Evolutionary conservation across 2,113 vertebrate species (phyloP), one percentile per base, ranked within the genome.

Genomic region (Lampris megalopsis): DNA sequence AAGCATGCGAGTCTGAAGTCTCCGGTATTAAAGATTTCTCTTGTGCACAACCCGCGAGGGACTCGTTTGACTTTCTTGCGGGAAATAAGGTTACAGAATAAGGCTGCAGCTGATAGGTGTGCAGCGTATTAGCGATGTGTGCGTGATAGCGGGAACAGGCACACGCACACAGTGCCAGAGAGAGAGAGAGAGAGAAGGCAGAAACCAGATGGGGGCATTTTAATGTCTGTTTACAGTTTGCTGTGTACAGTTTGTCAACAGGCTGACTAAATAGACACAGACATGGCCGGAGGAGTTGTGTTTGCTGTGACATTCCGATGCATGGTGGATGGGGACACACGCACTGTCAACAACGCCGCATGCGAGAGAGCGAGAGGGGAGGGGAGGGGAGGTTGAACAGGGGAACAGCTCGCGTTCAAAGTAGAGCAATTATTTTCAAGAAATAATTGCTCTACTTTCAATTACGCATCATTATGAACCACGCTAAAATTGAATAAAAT

Each of bases 161-260:
- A 5, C 9, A 38, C 41, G 9, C 9, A 62, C 40, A 3, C 11
- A 43, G 10, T 9, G n/a, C 40, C 58, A 60, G 59, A 61, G 79
- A 71, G 63, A 4, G 71, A 60, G 56, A 47, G 74, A 50, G 76
- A 87, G 75, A 48, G 75, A 85, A 89, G 86, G 83, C 85, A 38
- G 10, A 50, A 9, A 40, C 36, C 24, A 92, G 89, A 90, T 87
- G 89, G 88, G 79, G 82, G 82, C 50, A 82, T 85, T 88, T 87
- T 88, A 85, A 82, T 81, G 81, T 79, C 81, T 87, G 88, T 84
- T 86, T 88, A 84, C 81, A 86, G 88, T 84, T 86, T 88, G 83
- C 83, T 90, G 81, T 90, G 86, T 90, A 84, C 78, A 88, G 86
- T 88, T 90, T 86, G 90, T 91, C 88, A 91, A 92, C 90, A 91